These are phyloP conservation scores for Symphodus melops DNA, from an alignment of 2,113 vertebrate species.

Conservation along the genomic window DNA sequence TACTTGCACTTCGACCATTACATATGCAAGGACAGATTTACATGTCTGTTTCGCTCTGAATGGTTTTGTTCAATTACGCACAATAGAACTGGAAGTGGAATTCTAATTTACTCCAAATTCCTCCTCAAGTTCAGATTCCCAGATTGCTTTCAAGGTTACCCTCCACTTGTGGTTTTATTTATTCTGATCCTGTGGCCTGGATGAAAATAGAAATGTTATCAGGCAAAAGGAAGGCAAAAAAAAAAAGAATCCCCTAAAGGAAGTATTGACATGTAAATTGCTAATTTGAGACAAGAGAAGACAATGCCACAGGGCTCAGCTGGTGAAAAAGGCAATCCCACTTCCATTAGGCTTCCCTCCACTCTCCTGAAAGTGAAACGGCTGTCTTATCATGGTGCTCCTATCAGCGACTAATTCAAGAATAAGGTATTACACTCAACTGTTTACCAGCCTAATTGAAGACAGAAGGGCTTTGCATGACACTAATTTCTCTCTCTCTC, in stretches of 20 bases:
- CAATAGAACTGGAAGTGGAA: constrained; percentile 5
- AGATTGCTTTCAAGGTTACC: constrained; percentile 77
- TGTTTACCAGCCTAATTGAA: constrained; percentile 75
- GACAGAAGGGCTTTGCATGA: constrained; percentile 61
- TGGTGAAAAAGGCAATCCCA: constrained; percentile 67
- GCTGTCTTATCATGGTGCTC: constrained; percentile 62
- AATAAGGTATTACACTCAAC: constrained; percentile 66
- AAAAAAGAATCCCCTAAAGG: constrained; percentile 13
- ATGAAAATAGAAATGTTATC: constrained; percentile 40
- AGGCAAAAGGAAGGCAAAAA: constrained; percentile 15
- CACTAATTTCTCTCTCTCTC: constrained; percentile 53
- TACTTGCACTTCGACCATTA: constrained; percentile 53
- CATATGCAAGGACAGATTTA: constrained; percentile 42
- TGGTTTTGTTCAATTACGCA: constrained; percentile 59
- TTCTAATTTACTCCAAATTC: constrained; percentile 71
- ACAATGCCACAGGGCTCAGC: constrained; percentile 54
- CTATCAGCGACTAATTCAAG: constrained; percentile 78
- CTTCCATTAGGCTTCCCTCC: constrained; percentile 73
- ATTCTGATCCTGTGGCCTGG: not conserved
- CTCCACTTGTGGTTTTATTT: constrained; percentile 49
- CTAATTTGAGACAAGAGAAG: constrained; percentile 62
- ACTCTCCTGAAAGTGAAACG: constrained; percentile 55
- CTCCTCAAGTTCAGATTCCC: constrained; percentile 45
- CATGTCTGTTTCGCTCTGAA: constrained; percentile 42
- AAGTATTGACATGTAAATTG: constrained; percentile 70